These are phyloP conservation scores for Phthorimaea operculella DNA, from an alignment of 1,140 invertebrate genomes.

Conservation along the genomic window DNA sequence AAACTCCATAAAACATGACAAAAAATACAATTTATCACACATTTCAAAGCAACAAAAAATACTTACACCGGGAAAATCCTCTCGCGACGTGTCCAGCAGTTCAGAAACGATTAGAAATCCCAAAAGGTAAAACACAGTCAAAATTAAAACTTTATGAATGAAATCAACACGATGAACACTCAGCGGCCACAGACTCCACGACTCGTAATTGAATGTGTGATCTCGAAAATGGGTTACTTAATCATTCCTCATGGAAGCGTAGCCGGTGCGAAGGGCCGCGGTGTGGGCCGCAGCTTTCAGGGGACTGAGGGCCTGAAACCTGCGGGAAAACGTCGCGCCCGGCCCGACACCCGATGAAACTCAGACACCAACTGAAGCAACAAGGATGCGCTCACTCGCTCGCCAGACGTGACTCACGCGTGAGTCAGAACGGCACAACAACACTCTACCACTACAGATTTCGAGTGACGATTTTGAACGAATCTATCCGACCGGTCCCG, in stretches of 20 bases:
- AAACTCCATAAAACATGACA: constrained; percentile 8
- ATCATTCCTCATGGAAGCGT: constrained; percentile 39
- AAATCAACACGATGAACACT: constrained; percentile 24
- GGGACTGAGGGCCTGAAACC: constrained; percentile 51
- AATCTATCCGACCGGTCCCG: constrained; percentile 17
- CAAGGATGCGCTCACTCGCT: constrained; percentile 25
- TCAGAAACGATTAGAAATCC: constrained; percentile 9
- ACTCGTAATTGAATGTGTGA: constrained; percentile 20
- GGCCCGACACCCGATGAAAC: constrained; percentile 48
- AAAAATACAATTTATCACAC: not conserved
- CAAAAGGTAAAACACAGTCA: constrained; percentile 2
- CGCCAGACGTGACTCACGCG: constrained; percentile 23
- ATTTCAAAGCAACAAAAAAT: constrained; percentile 13
- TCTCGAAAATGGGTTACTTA: constrained; percentile 42
- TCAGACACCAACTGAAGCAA: constrained; percentile 10
- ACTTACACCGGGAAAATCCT: constrained; percentile 35
- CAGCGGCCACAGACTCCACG: constrained; percentile 16
- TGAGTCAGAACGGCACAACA: constrained; percentile 36
- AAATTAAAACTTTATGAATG: constrained; percentile 14
- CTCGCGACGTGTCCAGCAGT: constrained; percentile 16
- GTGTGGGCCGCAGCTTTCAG: constrained; percentile 27
- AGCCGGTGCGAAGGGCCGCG: constrained; percentile 1
- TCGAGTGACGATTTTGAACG: constrained; percentile 6
- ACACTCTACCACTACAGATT: constrained; percentile 11
- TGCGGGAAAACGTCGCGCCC: constrained; percentile 61